These are phyloP conservation scores for Echeneis naucrates DNA, from an alignment of 2,797 vertebrate genomes.

Conservation along the genomic window DNA sequence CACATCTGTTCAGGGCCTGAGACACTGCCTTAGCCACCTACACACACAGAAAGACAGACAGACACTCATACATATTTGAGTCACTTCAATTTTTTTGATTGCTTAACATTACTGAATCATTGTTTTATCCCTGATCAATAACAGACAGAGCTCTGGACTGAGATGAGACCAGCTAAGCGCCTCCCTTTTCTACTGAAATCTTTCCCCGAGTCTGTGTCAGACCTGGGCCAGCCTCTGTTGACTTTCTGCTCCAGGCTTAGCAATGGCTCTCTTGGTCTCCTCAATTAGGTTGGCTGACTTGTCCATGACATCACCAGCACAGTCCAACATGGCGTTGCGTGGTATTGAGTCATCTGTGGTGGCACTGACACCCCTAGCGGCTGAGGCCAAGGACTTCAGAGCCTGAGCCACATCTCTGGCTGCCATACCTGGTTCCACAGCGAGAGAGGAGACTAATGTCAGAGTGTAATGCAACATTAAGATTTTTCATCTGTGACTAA, in stretches of 20 bases:
- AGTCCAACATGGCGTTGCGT: constrained; percentile 91
- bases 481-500: no score
- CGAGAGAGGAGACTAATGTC: neutral
- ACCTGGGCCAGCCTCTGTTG: constrained; percentile 97
- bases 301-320: constrained; percentile 92
- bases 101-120: constrained; percentile 1
- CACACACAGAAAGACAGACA: constrained; percentile 38
- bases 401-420: constrained; percentile 96
- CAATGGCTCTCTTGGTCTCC: constrained; percentile 93
- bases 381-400: constrained; percentile 90
- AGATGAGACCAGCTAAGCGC: no score
- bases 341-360: constrained; percentile 85
- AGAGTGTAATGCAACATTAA: neutral
- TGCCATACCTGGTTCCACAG: constrained; percentile 87
- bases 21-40: constrained; percentile 98
- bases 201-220: constrained; percentile 10
- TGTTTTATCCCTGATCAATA: neutral
- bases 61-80: no score
- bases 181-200: neutral
- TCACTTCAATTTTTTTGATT: no score
- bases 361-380: constrained; percentile 92
- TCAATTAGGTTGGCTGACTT: constrained; percentile 96
- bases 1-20: constrained; percentile 93
- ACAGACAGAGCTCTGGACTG: neutral
- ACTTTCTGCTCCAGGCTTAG: constrained; percentile 92